Evolutionary conservation across 2,888 invertebrate genomes (phyloP).

Genomic region (Chloroclysta siterata): DNA sequence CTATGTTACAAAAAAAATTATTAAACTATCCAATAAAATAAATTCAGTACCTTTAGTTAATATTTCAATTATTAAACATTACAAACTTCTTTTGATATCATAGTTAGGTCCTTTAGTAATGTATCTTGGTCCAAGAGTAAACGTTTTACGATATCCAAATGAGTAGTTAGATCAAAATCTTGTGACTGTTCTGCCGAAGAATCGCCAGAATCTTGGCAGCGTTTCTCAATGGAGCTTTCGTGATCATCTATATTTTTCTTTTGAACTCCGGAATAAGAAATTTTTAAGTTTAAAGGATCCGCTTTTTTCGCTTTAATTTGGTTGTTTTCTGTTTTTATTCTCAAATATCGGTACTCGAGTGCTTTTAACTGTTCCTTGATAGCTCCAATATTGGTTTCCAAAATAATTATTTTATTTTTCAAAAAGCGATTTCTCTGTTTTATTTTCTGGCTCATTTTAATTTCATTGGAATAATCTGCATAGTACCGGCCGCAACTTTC

Average conservation of each 20-base stretch:
- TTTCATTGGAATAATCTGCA: constrained; percentile 57
- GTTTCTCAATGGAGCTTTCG: constrained; percentile 1
- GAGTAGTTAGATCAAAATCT: constrained; percentile 52
- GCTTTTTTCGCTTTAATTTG: constrained; percentile 24
- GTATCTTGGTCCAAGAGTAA: constrained; percentile 61
- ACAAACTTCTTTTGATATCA: constrained; percentile 46
- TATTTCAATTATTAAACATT: background rate
- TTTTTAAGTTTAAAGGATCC: constrained; percentile 14
- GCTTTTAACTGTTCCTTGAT: constrained; percentile 51
- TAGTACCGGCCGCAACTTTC: constrained; percentile 61
- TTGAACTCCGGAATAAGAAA: constrained; percentile 23
- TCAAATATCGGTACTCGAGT: constrained; percentile 46
- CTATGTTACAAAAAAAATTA: no score
- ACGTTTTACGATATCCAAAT: constrained; percentile 58
- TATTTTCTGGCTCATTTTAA: constrained; percentile 48
- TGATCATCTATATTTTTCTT: constrained; percentile 19
- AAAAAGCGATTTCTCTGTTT: constrained; percentile 63
- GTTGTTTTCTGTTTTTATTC: constrained; percentile 45
- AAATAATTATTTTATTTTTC: constrained; percentile 56
- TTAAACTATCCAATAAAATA: no score
- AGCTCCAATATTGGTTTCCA: constrained; percentile 54
- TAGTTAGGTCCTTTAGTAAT: constrained; percentile 56
- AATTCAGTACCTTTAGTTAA: no score
- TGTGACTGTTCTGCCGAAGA: constrained; percentile 17
- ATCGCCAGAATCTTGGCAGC: constrained; percentile 18